Evolutionary conservation across 1,140 invertebrate genomes (phyloP), one percentile per base, ranked within the genome.

Genomic region (Meloidogyne exigua): DNA sequence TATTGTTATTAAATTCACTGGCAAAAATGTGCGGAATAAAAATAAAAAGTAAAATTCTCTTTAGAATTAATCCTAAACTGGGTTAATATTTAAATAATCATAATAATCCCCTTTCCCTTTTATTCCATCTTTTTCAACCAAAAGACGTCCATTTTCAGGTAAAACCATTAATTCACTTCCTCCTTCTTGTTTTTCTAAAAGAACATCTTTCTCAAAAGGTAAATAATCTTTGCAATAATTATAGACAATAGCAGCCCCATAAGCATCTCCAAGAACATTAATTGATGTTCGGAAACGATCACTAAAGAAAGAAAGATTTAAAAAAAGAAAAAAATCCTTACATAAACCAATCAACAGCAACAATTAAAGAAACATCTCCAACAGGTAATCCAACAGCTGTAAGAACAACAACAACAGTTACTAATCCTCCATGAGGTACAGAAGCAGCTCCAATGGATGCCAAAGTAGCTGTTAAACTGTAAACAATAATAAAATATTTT

Each of bases 321-420:
- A 18, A 11, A 25, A 76, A n/a, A n/a, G 9, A 25, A 57, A 23
- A 39, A 39, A 0, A 25, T 25, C 18, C 77, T 78, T 88, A 91
- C 77, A 97, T 89, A 42, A 97, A 90, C 95, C 95, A 97, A 89
- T 97, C 95, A n/a, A 96, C 93, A 18, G 95, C 93, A 68, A 96
- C 91, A 83, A 97, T 95, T 23, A 95, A 90, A 15, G 93, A 92
- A 25, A 96, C 92, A 87, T 96, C 94, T 87, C 95, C 92, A 13
- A 93, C 92, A 63, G 94, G 94, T 66, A 97, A 89, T 42, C 94
- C 94, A 70, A 97, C 93, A 4, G 94, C 94, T 84, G 95, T 94
- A 70, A 97, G 89, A 26, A 98, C 95, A 92, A 98, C 96, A 3
- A 96, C 93, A 94, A 97, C 95, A 68, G 95, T 96, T n/a, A 96